Evolutionary conservation across 2,888 invertebrate species (phyloP), one percentile per base, ranked within the genome.

Genomic region (Xestia rhomboidea): DNA sequence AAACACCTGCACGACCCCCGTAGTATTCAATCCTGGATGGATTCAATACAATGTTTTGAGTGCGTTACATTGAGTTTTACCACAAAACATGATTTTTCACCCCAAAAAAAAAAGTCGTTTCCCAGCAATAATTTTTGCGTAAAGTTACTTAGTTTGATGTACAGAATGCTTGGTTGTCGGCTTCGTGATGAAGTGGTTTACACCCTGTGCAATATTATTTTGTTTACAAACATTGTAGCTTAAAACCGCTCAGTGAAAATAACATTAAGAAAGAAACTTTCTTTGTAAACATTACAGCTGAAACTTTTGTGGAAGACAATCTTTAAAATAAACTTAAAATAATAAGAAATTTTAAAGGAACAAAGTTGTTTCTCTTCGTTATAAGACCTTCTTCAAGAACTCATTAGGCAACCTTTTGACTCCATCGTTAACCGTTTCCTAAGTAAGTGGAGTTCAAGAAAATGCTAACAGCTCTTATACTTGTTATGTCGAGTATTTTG

Each of bases 371-470:
- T 34, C 3, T 73, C 51, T 6, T n/a, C 8, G 49, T n/a, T 30
- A 54, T 24, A 64, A 78, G 57, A 63, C 27, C 15, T 11, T 78
- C 38, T 54, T 18, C 73, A 63, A 38, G 57, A 54, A 30, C 49
- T 79, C 44, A 73, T 79, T 68, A 79, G 15, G 7, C 24, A 51
- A 30, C 49, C 67, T 51, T 68, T 70, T 34, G 49, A 68, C 11
- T 70, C 1, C 38, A 44, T 44, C 63, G 41, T 69, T 70, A 63
- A 13, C 18, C 30, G n/a, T n/a, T 30, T 57, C 62, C 0, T 57
- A 44, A 66, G 51, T 49, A 21, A 69, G 41, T 67, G 62, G 21
- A 51, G 27, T 81, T 69, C 67, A 27, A 78, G 30, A 57, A 46
- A 57, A 68, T 68, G n/a, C 24, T 67, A 60, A 68, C 62, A n/a